Conservation (phyloP, 1,140 invertebrate genomes). For the Apis mellifera region Amel_HAv3.1 CM009932.2:6674001-6674500, state of each 20-base stretch:
- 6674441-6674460: too few relatives aligned
- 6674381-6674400: conserved; percentile 7
- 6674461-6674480: too few relatives aligned
- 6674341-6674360: conserved; percentile 21
- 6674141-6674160: conserved; percentile 60
- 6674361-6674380: background rate
- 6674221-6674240: conserved; percentile 9
- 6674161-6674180: conserved; percentile 76
- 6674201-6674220: conserved; percentile 65
- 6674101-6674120: background rate
- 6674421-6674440: background rate
- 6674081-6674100: too few relatives aligned
- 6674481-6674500: too few relatives aligned
- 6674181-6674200: conserved; percentile 64
- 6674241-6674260: background rate
- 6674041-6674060: too few relatives aligned
- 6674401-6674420: background rate
- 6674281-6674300: conserved; percentile 40
- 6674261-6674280: conserved; percentile 52
- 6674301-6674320: conserved; percentile 44
- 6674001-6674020: too few relatives aligned
- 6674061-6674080: too few relatives aligned
- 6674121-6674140: background rate
- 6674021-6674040: too few relatives aligned
- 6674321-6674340: conserved; percentile 14